phyloP scores from a whole-genome alignment of 64 coral and sea anemone species.

The Montipora foliosa region DNA sequence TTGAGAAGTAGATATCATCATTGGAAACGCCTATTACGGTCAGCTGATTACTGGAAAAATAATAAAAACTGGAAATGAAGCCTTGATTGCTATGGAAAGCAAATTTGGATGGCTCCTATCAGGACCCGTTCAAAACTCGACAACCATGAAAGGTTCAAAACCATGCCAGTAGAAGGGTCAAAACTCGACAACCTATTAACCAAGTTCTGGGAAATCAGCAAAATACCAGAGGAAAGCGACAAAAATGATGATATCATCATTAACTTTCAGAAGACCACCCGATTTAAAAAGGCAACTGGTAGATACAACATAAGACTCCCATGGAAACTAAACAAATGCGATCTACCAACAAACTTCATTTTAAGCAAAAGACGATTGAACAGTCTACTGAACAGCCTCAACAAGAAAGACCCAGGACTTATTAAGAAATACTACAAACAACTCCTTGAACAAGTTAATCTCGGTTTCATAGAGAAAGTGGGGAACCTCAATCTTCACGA shows the following conservation, averaged over 20 bases:
- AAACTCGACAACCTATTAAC: conserved; percentile 56
- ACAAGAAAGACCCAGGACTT: background rate
- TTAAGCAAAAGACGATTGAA: conserved; percentile 33
- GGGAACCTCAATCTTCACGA: too few relatives aligned
- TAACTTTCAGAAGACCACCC: conserved; percentile 35
- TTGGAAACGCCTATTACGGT: conserved; percentile 67
- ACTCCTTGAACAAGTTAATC: too few relatives aligned
- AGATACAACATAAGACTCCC: conserved; percentile 68
- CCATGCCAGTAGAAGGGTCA: conserved; percentile 3
- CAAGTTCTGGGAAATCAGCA: conserved; percentile 60
- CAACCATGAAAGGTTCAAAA: conserved; percentile 12
- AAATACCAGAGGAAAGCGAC: conserved; percentile 53
- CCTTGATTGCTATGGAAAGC: conserved; percentile 48
- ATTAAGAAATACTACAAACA: too few relatives aligned
- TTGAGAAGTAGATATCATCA: conserved; percentile 43
- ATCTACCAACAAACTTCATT: conserved; percentile 35
- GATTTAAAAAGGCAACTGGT: conserved; percentile 50
- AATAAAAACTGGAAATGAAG: conserved; percentile 43
- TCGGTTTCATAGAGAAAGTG: too few relatives aligned
- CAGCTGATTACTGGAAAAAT: conserved; percentile 46
- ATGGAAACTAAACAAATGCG: conserved; percentile 47
- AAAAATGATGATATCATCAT: conserved; percentile 9
- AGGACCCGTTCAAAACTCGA: conserved; percentile 32
- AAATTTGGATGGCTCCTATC: conserved; percentile 51
- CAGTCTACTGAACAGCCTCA: conserved; percentile 54